Conservation (phyloP, 2,888 invertebrate species). For the Glaucopsyche alexis region DNA sequence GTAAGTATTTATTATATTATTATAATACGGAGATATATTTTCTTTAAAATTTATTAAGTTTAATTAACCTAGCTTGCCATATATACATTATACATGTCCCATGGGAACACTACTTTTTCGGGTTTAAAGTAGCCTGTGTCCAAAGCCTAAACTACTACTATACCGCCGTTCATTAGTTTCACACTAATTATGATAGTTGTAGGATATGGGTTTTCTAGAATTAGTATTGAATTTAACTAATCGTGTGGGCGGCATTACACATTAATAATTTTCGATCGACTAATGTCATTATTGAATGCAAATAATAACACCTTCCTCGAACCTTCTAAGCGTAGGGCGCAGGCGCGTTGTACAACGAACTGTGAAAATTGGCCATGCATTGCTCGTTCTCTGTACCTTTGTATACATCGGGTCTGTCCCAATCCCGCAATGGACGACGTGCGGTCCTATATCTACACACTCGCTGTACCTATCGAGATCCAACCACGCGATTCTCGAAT, state of each 20-base stretch:
- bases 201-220: background rate
- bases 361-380: background rate
- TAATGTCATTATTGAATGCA: slow-evolving; percentile 21
- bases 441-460: background rate
- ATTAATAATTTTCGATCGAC: slow-evolving; percentile 12
- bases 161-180: too few species aligned
- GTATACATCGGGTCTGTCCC: background rate
- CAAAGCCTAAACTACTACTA: too few species aligned
- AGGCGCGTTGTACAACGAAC: slow-evolving; percentile 4
- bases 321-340: slow-evolving; percentile 17
- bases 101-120: too few species aligned
- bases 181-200: too few species aligned
- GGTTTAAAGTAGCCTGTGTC: too few species aligned
- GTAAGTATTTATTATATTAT: too few species aligned
- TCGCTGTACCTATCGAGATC: slow-evolving; percentile 24
- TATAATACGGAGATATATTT: too few species aligned
- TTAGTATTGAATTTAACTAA: background rate
- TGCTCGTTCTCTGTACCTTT: slow-evolving; percentile 1
- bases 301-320: slow-evolving; percentile 24
- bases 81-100: too few species aligned
- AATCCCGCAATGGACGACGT: slow-evolving; percentile 34
- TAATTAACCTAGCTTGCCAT: too few species aligned
- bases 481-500: slow-evolving; percentile 55
- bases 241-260: slow-evolving; percentile 7
- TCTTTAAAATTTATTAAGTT: too few species aligned